Evolutionary conservation across 2,797 vertebrate species (phyloP).

Genomic region (Catamblyrhynchus diadema): DNA sequence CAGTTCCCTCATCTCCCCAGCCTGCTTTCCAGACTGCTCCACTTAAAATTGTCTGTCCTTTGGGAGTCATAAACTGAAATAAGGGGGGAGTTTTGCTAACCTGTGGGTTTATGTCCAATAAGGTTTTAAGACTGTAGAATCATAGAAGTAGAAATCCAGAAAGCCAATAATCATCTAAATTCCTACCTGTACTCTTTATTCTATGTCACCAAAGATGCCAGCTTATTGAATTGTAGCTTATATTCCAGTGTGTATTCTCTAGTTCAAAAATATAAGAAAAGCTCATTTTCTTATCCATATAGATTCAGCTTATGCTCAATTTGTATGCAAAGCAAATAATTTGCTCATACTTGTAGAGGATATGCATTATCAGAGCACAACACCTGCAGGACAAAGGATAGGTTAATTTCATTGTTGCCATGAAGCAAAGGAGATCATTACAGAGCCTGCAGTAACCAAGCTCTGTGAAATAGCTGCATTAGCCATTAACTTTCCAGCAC

Average conservation of each 20-base stretch:
- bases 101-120: not conserved
- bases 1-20: rapidly evolving
- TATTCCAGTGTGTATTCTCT: not conserved
- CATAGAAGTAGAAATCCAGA: not conserved
- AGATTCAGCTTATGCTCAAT: slow-evolving; percentile 63
- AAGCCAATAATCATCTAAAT: not conserved
- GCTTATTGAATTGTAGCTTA: slow-evolving; percentile 14
- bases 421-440: slow-evolving; percentile 77
- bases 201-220: not conserved
- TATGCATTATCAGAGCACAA: slow-evolving; percentile 79
- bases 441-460: slow-evolving; percentile 74
- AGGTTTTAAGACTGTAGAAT: not conserved
- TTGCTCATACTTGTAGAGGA: slow-evolving; percentile 74
- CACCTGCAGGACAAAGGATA: slow-evolving; percentile 83
- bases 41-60: not conserved
- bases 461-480: slow-evolving; percentile 79
- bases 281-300: slow-evolving; percentile 59
- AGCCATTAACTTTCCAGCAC: slow-evolving; percentile 80
- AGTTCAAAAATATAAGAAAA: slow-evolving; percentile 33
- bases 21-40: not conserved
- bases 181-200: not conserved
- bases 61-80: not conserved
- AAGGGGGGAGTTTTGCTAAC: not conserved
- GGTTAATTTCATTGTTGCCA: slow-evolving; percentile 81
- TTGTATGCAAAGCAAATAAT: slow-evolving; percentile 76